Evolutionary conservation across 2,797 vertebrate genomes (phyloP).

Genomic region (Ciconia nigra): DNA sequence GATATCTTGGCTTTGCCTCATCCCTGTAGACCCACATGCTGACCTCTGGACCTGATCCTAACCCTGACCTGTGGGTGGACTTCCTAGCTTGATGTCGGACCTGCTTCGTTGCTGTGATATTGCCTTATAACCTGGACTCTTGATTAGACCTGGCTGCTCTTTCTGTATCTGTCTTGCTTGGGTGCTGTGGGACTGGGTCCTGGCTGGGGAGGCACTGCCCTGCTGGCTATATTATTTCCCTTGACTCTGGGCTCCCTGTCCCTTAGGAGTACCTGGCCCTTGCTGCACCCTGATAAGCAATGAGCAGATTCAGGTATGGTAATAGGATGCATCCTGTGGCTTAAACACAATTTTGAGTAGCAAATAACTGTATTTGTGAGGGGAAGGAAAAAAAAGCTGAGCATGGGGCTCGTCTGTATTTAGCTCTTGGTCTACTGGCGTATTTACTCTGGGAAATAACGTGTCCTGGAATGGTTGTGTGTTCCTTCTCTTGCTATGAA

Average conservation of each 20-base stretch:
- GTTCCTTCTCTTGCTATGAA: not conserved
- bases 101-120: accelerated
- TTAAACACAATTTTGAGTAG: not conserved
- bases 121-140: not conserved
- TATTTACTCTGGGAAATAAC: not conserved
- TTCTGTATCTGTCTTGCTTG: not conserved
- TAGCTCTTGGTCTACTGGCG: not conserved
- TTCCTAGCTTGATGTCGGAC: not conserved
- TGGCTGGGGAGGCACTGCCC: not conserved
- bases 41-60: not conserved
- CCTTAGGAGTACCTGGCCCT: not conserved
- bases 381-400: not conserved
- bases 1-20: accelerated
- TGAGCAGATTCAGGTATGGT: not conserved
- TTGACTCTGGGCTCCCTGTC: accelerated
- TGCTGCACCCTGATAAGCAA: not conserved
- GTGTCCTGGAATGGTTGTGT: not conserved
- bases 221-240: not conserved
- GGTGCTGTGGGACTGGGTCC: not conserved
- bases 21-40: accelerated
- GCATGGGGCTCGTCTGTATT: not conserved
- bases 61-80: not conserved
- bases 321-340: not conserved
- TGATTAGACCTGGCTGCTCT: not conserved
- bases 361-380: not conserved